Evolutionary conservation across 2,888 invertebrate genomes (phyloP), one percentile per base, ranked within the genome.

Genomic region (Psococerastis gibbosa): DNA sequence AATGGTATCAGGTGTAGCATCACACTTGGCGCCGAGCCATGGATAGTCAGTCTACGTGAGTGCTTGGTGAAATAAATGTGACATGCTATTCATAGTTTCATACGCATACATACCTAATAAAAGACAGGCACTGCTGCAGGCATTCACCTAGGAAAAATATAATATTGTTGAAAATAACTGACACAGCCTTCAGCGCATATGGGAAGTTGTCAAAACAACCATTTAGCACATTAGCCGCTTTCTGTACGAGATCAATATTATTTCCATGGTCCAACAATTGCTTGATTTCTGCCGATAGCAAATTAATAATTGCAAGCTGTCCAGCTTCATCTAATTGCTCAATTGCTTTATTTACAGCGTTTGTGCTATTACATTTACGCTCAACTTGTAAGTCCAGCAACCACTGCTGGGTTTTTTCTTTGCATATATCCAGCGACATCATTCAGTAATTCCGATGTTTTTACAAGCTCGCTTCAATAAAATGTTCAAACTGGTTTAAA

Each of bases 121-220:
- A 34, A 6, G 6, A 9, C 13, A 8, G 35, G 38, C 20, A 38
- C 5, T 18, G 17, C 38, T 38, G 17, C 17, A 38, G 13, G 5
- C 18, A 13, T 18, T 20, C 17, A 15, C n/a, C 5, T 18, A 38
- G 17, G 22, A 38, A 38, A 5, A 20, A 18, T 13, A 38, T 38
- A 13, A 38, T 20, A 5, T 5, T 20, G 3, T 5, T 4, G 22
- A 38, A 38, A 5, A 17, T 16, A 9, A 15, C 8, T 6, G 6
- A 18, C 3, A 38, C 38, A 16, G 38, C 38, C 13, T 38, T 20
- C n/a, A 22, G 17, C 5, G 38, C 38, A 20, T 38, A 20, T 17
- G 22, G 9, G 11, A 38, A 38, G 20, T 38, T 38, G 11, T 38
- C 38, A 18, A 38, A 38, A 11, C 38, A 38, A 6, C 38, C 38